phyloP scores from a whole-genome alignment of 2,888 invertebrate genomes.

The Galerucella calmariensis region DNA sequence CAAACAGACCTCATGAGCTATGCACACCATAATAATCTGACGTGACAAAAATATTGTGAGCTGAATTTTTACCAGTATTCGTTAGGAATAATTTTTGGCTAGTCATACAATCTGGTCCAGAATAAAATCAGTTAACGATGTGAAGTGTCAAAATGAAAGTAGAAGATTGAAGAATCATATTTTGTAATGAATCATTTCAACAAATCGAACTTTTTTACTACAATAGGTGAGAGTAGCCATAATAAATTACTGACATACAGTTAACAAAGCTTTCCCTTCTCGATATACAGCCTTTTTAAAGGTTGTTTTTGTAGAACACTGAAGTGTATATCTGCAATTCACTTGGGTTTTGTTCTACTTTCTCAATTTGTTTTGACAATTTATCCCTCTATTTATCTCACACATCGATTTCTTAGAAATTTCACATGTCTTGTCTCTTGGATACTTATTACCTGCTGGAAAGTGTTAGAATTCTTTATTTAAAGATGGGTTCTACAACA shows the following conservation, averaged over 20 bases:
- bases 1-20: background rate
- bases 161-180: no score
- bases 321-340: background rate
- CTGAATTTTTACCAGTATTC: background rate
- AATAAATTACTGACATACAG: background rate
- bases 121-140: no score
- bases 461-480: conserved; percentile 3
- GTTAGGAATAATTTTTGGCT: no score
- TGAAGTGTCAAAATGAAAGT: no score
- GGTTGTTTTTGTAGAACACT: background rate
- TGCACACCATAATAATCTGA: background rate
- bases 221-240: no score
- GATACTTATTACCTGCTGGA: conserved; percentile 6
- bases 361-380: conserved; percentile 11
- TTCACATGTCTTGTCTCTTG: conserved; percentile 10
- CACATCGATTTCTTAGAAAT: conserved; percentile 9
- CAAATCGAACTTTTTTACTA: no score
- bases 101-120: no score
- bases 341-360: conserved; percentile 16
- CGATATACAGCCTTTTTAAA: background rate
- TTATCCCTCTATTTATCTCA: conserved; percentile 10
- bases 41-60: background rate
- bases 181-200: no score
- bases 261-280: background rate
- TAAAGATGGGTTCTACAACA: background rate